Base-by-base conservation (phyloP, 2,113 vertebrate genomes). In the Nymphicus hollandicus region DNA sequence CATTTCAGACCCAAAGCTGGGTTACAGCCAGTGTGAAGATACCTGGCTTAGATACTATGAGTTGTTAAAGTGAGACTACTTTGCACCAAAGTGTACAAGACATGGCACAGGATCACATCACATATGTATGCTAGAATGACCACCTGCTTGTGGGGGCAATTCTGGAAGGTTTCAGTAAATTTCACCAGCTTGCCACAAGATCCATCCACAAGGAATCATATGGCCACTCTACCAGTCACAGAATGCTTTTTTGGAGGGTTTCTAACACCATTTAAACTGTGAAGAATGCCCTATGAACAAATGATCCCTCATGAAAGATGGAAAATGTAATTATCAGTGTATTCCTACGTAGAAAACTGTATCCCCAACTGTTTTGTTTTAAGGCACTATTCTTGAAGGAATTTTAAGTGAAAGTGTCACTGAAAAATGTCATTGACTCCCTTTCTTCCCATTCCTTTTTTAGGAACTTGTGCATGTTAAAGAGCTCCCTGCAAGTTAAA, bases 61-160 rank as follows among this genome's bases (percentile, higher is more conserved):
- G 9, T 7, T 43, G 9, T 47, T 89, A 41, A 53, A 83, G 20
- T 12, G 47, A 78, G 43, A 58, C 5, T 60, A 28, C 66, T 88
- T 64, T 64, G 60, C 33, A 63, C 6, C 28, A 46, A 77, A 73
- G 16, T 33, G 20, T 35, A 71, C 17, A 47, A 66, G n/a, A 90
- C 61, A 60, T 18, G 12, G 46, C 23, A 72, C 17, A 74, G 39
- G 17, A 78, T 84, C 58, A 47, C 16, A 37, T 4, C 0, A 1
- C 35, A 14, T 16, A 29, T 0, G 5, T n/a, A 64, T 0, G 0
- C 49, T 29, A 86, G 44, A 49, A 31, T 19, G 33, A 74, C 28
- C 20, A 65, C 53, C 12, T 33, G 41, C 25, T 49, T 56, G 13
- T 33, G 13, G n/a, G 15, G 11, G 19, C 5, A 90, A 58, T 66